A percentile compares a stretch with the other conserved stretches of the same genome.
These are phyloP conservation scores for Myathropa florea DNA, from an alignment of 2,888 invertebrate genomes.

Conservation along the genomic window DNA sequence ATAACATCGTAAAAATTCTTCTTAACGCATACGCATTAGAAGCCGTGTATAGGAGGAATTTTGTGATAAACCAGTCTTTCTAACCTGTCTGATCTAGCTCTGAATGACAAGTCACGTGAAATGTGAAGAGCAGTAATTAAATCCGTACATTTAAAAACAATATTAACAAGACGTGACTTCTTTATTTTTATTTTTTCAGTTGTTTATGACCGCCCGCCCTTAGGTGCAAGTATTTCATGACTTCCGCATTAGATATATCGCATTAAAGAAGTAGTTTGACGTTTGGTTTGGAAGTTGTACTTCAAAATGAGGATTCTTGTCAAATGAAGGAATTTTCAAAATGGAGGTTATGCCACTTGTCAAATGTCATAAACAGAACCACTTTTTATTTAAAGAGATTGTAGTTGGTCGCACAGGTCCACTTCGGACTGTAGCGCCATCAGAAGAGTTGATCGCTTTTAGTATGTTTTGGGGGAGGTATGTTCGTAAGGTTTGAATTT, in stretches of 20 bases:
- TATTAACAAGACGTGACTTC: neutral
- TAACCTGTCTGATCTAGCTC: neutral
- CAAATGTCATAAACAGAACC: too few relatives aligned
- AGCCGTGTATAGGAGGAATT: neutral
- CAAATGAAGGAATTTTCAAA: too few relatives aligned
- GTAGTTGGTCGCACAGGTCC: too few relatives aligned
- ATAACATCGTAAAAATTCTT: neutral
- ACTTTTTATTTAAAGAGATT: too few relatives aligned
- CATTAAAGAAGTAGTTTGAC: too few relatives aligned
- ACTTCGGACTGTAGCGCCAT: too few relatives aligned
- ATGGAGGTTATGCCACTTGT: too few relatives aligned
- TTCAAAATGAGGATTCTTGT: too few relatives aligned
- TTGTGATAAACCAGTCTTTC: neutral
- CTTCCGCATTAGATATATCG: neutral
- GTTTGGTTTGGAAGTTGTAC: too few relatives aligned
- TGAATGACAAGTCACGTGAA: neutral
- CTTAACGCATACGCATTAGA: neutral
- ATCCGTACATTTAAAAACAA: neutral
- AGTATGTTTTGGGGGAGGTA: too few relatives aligned
- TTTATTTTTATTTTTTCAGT: neutral
- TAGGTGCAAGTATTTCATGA: neutral
- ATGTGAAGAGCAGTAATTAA: neutral
- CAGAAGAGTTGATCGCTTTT: too few relatives aligned
- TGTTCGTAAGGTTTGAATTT: too few relatives aligned
- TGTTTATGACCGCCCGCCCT: neutral